phyloP scores from a whole-genome alignment of 2,797 vertebrate genomes.

The Poeciliopsis turneri region DNA sequence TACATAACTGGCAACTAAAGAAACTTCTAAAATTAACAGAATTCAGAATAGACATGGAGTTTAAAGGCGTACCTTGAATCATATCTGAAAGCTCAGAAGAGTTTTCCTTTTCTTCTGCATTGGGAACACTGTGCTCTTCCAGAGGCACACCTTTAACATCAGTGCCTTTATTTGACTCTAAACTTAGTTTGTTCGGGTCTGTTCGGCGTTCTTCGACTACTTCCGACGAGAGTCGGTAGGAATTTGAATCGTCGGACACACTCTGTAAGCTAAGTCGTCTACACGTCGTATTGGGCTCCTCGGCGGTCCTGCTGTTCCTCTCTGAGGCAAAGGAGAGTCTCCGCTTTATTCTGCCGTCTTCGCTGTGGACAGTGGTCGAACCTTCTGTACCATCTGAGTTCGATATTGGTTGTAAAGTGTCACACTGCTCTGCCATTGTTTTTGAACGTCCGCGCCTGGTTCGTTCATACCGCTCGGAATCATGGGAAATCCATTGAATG shows the following conservation, averaged over 20 bases:
- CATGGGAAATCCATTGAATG: constrained; percentile 68
- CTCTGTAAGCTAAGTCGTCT: constrained; percentile 10
- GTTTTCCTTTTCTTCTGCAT: constrained; percentile 61
- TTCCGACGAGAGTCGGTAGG: constrained; percentile 18
- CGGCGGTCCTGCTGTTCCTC: neutral
- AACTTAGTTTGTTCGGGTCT: neutral
- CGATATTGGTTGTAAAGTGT: constrained; percentile 2
- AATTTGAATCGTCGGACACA: constrained; percentile 26
- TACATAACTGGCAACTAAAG: neutral
- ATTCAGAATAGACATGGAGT: neutral
- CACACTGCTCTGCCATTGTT: constrained; percentile 55
- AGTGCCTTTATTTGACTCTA: constrained; percentile 4
- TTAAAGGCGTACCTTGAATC: constrained; percentile 30
- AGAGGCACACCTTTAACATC: neutral
- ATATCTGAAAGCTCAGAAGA: neutral
- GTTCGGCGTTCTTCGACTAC: constrained; percentile 9
- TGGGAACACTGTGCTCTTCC: neutral
- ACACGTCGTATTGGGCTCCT: constrained; percentile 1
- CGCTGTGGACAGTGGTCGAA: neutral
- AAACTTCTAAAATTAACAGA: neutral
- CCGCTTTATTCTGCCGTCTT: neutral
- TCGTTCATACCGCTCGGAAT: constrained; percentile 56
- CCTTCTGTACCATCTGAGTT: neutral
- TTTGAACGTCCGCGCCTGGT: constrained; percentile 73
- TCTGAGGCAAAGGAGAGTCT: constrained; percentile 26